Conservation (phyloP, 2,888 invertebrate species). For the Drosophila limbata region DNA sequence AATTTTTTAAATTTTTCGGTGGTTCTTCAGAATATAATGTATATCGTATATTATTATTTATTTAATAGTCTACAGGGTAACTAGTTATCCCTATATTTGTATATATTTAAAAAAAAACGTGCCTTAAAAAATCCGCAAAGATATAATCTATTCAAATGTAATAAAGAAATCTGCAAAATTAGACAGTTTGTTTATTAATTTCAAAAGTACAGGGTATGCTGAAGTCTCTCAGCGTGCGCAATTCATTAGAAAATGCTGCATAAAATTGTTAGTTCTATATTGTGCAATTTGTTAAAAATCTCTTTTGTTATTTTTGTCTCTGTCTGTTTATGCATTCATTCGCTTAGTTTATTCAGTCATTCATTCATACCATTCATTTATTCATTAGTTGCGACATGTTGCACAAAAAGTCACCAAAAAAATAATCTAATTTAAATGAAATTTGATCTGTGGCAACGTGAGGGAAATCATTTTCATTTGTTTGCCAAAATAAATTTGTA, state of each 20-base stretch:
- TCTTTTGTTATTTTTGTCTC: not conserved
- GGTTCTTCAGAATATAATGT: too few relatives aligned
- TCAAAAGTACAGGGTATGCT: not conserved
- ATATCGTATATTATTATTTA: too few relatives aligned
- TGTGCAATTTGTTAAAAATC: not conserved
- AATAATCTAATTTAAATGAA: conserved; percentile 22
- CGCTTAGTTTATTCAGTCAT: not conserved
- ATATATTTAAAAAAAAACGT: too few relatives aligned
- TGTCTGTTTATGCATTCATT: not conserved
- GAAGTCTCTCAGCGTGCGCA: not conserved
- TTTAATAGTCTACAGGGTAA: too few relatives aligned
- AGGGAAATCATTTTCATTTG: conserved; percentile 6
- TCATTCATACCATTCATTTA: not conserved
- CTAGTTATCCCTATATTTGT: too few relatives aligned
- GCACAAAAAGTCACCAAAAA: conserved; percentile 1
- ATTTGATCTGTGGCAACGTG: conserved; percentile 1
- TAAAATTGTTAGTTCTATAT: not conserved
- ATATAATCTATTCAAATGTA: too few relatives aligned
- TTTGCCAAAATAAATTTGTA: conserved; percentile 8
- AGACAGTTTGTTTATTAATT: not conserved
- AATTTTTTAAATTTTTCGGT: too few relatives aligned
- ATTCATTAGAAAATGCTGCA: not conserved
- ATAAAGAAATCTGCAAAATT: not conserved
- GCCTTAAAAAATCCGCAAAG: too few relatives aligned
- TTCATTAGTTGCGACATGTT: conserved; percentile 4